Base-by-base conservation (phyloP, 2,888 invertebrate genomes). In the Campoplex nolae region DNA sequence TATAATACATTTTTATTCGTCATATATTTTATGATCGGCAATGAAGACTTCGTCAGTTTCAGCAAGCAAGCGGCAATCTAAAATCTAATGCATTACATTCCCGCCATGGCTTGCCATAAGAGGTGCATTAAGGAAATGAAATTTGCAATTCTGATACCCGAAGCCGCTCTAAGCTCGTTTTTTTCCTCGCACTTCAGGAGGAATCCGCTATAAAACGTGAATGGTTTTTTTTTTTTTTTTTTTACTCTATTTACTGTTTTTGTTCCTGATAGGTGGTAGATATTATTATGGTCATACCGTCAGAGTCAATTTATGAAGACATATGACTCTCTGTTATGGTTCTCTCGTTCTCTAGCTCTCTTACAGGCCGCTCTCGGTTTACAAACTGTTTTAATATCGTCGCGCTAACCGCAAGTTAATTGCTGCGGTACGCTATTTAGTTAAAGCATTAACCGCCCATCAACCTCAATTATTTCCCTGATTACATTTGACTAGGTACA, bases 111-210 rank as follows among this genome's bases (percentile, higher is more conserved):
- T 62, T 32, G 62, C 62, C 62, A 71, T 56, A 58, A 68, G 70
- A 83, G 88, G 71, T 89, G 91, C 93, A 93, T 93, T 93, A 93
- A 90, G 91, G 90, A 93, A 91, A 93, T 93, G 92, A 93, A 92
- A 92, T 92, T 91, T 90, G 90, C 90, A 92, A 92, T 92, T 89
- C 90, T 89, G 88, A 92, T 90, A 83, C 74, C 84, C 71, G 78
- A 75, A 73, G 84, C 70, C 82, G 54, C 70, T 89, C 88, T 84
- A 70, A 84, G 85, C 73, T 77, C 78, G 42, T 88, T 85, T 82
- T 73, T 80, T 42, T 58, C 76, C 71, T 80, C 81, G 51, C 68
- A 68, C 70, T 62, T 65, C n/a, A 23, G 71, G 62, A 62, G 58
- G 84, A 35, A 74, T 74, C 73, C 73, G 67, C 77, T 45, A n/a